Percentiles rank a stretch among this genome's conserved stretches.
phyloP scores from a whole-genome alignment of 2,888 invertebrate species.

The Aplocera efformata region DNA sequence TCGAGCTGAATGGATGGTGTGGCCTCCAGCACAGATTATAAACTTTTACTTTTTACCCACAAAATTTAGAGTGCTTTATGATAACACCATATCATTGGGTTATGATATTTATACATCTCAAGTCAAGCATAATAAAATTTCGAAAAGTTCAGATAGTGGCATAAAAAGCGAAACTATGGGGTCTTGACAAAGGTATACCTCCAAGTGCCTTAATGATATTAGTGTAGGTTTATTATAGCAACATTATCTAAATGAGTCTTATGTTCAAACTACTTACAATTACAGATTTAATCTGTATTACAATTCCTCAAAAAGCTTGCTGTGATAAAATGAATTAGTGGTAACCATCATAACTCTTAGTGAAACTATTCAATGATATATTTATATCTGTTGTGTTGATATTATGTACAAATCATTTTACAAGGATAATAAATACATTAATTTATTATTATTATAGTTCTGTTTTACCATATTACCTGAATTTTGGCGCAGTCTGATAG shows the following conservation, averaged over 20 bases:
- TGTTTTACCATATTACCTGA: background rate
- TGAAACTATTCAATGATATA: slow-evolving; percentile 22
- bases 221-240: slow-evolving; percentile 7
- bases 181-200: slow-evolving; percentile 9
- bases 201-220: slow-evolving; percentile 9
- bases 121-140: slow-evolving; percentile 82
- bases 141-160: slow-evolving; percentile 28
- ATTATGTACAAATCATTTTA: slow-evolving; percentile 20
- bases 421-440: slow-evolving; percentile 6
- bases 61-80: slow-evolving; percentile 92
- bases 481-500: too few species aligned
- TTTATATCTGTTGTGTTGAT: slow-evolving; percentile 27
- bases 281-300: slow-evolving; percentile 27
- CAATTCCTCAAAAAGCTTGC: slow-evolving; percentile 40
- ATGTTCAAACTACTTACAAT: slow-evolving; percentile 8
- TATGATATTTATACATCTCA: slow-evolving; percentile 94
- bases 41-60: slow-evolving; percentile 95
- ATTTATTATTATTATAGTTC: slow-evolving; percentile 4
- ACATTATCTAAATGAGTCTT: slow-evolving; percentile 15
- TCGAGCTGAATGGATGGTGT: slow-evolving; percentile 94
- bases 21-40: slow-evolving; percentile 96
- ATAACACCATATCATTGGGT: slow-evolving; percentile 91
- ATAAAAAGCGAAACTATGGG: slow-evolving; percentile 2
- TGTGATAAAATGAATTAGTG: slow-evolving; percentile 50
- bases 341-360: slow-evolving; percentile 22